phyloP scores from a whole-genome alignment of 2,888 invertebrate genomes.

The Scaptomyza caliginosa region DNA sequence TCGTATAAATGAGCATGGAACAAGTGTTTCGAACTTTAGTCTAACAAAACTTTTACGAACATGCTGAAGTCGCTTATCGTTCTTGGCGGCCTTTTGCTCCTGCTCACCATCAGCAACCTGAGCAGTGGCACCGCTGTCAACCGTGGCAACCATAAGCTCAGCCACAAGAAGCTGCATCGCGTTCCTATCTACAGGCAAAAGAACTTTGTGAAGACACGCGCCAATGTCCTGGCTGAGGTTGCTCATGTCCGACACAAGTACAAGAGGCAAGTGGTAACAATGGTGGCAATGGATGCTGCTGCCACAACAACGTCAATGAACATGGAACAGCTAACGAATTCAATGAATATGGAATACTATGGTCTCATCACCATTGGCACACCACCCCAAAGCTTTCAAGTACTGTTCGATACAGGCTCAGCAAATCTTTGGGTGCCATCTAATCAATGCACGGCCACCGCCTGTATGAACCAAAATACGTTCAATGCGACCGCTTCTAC shows the following conservation, averaged over 20 bases:
- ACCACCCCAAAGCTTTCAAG: conserved; percentile 94
- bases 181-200: conserved; percentile 30
- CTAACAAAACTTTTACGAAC: conserved; percentile 8
- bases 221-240: conserved; percentile 44
- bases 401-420: conserved; percentile 93
- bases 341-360: conserved; percentile 57
- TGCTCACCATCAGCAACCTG: neutral
- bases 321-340: conserved; percentile 52
- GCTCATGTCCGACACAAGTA: conserved; percentile 54
- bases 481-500: conserved; percentile 93
- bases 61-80: conserved; percentile 33
- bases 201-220: conserved; percentile 37
- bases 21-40: conserved; percentile 23
- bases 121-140: conserved; percentile 1
- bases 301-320: neutral
- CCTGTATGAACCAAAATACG: conserved; percentile 96
- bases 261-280: conserved; percentile 1
- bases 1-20: conserved; percentile 31
- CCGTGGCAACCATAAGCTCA: neutral
- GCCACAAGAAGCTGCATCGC: conserved; percentile 17
- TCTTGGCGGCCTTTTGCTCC: conserved; percentile 13
- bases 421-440: conserved; percentile 87
- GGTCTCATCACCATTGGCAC: conserved; percentile 91
- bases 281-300: neutral
- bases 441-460: conserved; percentile 86